Percentiles rank a stretch among this genome's conserved stretches.
phyloP scores from a whole-genome alignment of 2,888 invertebrate species.

The Laspeyria flexula region DNA sequence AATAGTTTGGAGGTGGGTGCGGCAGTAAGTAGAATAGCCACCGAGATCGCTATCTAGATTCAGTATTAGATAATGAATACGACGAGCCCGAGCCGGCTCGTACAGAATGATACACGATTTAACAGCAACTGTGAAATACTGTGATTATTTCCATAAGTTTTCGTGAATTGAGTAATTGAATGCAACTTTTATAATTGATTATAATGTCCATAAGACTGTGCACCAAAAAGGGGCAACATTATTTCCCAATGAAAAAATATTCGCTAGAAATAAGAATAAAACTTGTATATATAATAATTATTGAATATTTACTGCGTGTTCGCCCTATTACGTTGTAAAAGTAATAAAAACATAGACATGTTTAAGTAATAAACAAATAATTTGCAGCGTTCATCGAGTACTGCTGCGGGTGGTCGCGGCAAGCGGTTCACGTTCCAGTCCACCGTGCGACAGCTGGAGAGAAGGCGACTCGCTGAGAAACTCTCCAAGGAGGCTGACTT shows the following conservation, averaged over 20 bases:
- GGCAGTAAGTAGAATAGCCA: slow-evolving; percentile 19
- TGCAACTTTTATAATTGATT: background rate
- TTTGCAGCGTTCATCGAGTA: slow-evolving; percentile 63
- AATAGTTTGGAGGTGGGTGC: slow-evolving; percentile 19
- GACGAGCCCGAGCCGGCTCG: slow-evolving; percentile 13
- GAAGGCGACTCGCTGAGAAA: slow-evolving; percentile 90
- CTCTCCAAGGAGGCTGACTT: slow-evolving; percentile 91
- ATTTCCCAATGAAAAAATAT: no score
- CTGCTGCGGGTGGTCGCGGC: slow-evolving; percentile 59
- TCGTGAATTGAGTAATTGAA: background rate
- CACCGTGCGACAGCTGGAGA: slow-evolving; percentile 92
- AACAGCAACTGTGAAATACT: slow-evolving; percentile 1
- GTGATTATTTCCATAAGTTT: background rate
- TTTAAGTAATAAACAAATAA: slow-evolving; percentile 10
- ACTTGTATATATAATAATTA: no score
- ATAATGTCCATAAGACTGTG: no score
- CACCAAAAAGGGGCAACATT: no score
- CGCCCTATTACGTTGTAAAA: no score
- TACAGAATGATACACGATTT: slow-evolving; percentile 14
- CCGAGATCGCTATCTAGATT: slow-evolving; percentile 31
- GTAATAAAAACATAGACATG: no score
- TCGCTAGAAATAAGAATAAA: no score
- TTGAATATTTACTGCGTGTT: no score
- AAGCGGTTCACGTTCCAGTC: slow-evolving; percentile 94
- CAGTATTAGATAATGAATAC: slow-evolving; percentile 15